Conservation (phyloP, 2,888 invertebrate genomes). For the Oligia latruncula region DNA sequence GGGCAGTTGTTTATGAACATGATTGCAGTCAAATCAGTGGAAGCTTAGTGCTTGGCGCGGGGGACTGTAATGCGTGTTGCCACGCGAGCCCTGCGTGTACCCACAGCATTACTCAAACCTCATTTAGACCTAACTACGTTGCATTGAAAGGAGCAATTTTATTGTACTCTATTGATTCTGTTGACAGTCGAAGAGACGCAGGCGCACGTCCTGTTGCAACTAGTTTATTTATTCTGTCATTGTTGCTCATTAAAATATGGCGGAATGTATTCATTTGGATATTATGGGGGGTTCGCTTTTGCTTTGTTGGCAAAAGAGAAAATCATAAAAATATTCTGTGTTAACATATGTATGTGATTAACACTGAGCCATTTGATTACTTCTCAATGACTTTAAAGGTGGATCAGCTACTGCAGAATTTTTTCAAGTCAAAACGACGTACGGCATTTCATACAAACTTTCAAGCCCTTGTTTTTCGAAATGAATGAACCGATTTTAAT, state of each 20-base stretch:
- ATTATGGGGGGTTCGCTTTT: slow-evolving; percentile 17
- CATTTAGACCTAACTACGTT: slow-evolving; percentile 88
- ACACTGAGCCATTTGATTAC: neutral
- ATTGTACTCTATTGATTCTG: slow-evolving; percentile 89
- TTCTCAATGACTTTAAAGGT: neutral
- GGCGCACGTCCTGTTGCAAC: slow-evolving; percentile 79
- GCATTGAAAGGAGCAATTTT: slow-evolving; percentile 88
- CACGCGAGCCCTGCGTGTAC: slow-evolving; percentile 87
- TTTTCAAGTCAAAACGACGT: neutral
- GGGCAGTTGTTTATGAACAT: slow-evolving; percentile 63
- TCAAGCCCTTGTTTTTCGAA: no score
- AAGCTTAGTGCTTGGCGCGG: slow-evolving; percentile 69
- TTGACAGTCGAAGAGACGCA: slow-evolving; percentile 78
- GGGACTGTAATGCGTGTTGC: slow-evolving; percentile 78
- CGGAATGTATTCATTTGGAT: slow-evolving; percentile 64
- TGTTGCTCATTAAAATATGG: slow-evolving; percentile 77
- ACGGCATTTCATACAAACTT: no score
- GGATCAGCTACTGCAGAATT: neutral
- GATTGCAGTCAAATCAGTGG: slow-evolving; percentile 73
- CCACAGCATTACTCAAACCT: slow-evolving; percentile 88
- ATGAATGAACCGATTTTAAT: no score
- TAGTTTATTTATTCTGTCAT: slow-evolving; percentile 81
- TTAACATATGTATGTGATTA: neutral
- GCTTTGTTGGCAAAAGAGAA: neutral
- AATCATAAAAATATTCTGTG: neutral